Conservation (phyloP, 2,113 vertebrate genomes). For the Morone chrysops region DNA sequence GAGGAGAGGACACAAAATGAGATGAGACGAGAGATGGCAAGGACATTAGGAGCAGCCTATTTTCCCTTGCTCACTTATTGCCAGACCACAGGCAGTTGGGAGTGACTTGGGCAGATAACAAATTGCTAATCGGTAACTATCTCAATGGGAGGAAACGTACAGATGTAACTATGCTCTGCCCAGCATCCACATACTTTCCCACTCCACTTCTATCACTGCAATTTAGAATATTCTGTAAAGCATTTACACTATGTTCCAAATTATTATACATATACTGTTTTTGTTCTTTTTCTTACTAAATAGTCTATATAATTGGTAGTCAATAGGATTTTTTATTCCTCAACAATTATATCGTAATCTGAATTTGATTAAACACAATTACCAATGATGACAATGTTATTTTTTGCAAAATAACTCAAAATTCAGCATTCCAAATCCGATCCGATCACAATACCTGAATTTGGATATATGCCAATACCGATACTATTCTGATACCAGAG, state of each 20-base stretch:
- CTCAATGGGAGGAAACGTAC: slow-evolving; percentile 43
- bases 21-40: not conserved
- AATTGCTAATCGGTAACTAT: slow-evolving; percentile 67
- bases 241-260: not conserved
- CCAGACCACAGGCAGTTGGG: slow-evolving; percentile 33
- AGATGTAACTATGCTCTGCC: slow-evolving; percentile 22
- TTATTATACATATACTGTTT: too few species aligned
- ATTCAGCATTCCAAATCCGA: too few species aligned
- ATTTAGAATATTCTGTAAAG: not conserved
- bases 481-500: too few species aligned
- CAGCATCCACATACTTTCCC: slow-evolving; percentile 1
- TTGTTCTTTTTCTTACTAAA: too few species aligned
- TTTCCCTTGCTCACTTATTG: slow-evolving; percentile 28
- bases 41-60: slow-evolving; percentile 1
- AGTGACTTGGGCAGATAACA: slow-evolving; percentile 51
- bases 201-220: not conserved
- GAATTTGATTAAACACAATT: too few species aligned
- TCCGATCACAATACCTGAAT: too few species aligned
- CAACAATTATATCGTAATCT: too few species aligned
- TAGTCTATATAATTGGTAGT: too few species aligned
- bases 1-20: not conserved
- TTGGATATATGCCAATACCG: too few species aligned
- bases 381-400: too few species aligned
- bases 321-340: too few species aligned
- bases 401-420: too few species aligned